Evolutionary conservation across 2,888 invertebrate genomes (phyloP).

Genomic region (Acronicta leporina): DNA sequence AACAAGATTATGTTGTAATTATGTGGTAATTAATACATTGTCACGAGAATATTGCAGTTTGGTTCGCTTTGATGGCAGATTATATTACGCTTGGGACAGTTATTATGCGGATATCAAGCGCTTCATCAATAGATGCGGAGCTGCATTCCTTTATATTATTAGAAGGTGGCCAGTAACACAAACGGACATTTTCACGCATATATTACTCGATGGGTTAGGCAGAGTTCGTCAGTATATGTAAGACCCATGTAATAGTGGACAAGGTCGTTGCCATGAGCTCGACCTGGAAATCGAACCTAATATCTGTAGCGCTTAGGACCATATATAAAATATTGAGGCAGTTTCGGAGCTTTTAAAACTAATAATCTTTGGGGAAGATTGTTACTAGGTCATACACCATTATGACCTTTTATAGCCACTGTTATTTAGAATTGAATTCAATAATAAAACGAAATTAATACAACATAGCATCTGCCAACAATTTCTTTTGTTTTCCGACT

Average conservation of each 20-base stretch:
- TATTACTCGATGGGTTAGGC: too few relatives aligned
- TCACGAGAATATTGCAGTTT: conserved; percentile 19
- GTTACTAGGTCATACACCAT: too few relatives aligned
- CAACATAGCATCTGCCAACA: conserved; percentile 24
- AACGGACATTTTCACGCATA: too few relatives aligned
- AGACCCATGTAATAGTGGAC: too few relatives aligned
- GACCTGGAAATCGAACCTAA: too few relatives aligned
- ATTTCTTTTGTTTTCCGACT: conserved; percentile 18
- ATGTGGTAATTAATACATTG: conserved; percentile 9
- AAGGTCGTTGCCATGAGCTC: too few relatives aligned
- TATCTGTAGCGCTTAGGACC: too few relatives aligned
- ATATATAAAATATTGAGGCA: neutral
- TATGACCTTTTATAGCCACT: neutral
- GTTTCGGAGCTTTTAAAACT: conserved; percentile 7
- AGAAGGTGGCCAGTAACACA: conserved; percentile 4
- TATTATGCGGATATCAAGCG: conserved; percentile 17
- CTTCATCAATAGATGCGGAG: conserved; percentile 21
- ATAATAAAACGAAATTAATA: conserved; percentile 15
- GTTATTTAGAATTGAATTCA: neutral
- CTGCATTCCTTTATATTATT: conserved; percentile 17
- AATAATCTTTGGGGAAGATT: conserved; percentile 21
- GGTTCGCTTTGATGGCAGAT: conserved; percentile 13
- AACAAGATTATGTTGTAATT: conserved; percentile 14
- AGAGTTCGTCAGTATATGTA: too few relatives aligned
- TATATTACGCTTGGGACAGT: conserved; percentile 9